Base-by-base conservation (phyloP, 2,888 invertebrate species). In the Dioctria linearis region DNA sequence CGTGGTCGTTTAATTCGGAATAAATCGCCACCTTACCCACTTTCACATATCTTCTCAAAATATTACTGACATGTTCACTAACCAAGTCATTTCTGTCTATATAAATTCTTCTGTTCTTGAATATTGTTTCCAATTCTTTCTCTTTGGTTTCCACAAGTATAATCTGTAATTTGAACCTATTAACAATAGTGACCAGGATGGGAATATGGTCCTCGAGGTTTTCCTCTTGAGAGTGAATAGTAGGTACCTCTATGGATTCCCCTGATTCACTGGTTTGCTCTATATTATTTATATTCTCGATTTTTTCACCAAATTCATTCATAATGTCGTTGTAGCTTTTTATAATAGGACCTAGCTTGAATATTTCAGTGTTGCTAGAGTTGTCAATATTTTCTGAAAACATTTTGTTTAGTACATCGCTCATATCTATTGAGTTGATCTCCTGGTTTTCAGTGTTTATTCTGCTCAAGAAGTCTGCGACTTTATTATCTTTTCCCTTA, bases 401-500 rank as follows among this genome's bases (percentile, higher is more conserved):
- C 6, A 6, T 49, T 25, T 25, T 25, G 25, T 25, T 25, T 25
- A 25, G 25, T 11, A 6, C 51, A 49, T 49, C 11, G 51, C 51
- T 49, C 51, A 49, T 9, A 49, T 49, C 11, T 25, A 25, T 25
- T 25, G 25, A 25, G 11, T 49, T 49, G 11, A 49, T 49, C 11
- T 49, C 51, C 11, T 49, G 51, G 3, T 8, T 67, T 43, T 67
- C 25, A 39, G n/a, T 43, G 43, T 76, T 76, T 42, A 76, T 76
- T 76, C 76, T 40, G 37, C 59, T 76, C 9, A 76, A 43, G 46
- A 76, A 61, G n/a, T 76, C 61, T 2, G 76, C 76, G 3, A 76
- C 40, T 40, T 42, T 59, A 43, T 76, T 61, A 9, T 76, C 76
- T 61, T 76, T 76, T 46, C 67, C 67, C 39, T 61, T 61, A 25